A percentile compares a stretch with the other conserved stretches of the same genome.
Evolutionary conservation across 2,888 invertebrate genomes (phyloP).

Genomic region (Heteropelma amictum): DNA sequence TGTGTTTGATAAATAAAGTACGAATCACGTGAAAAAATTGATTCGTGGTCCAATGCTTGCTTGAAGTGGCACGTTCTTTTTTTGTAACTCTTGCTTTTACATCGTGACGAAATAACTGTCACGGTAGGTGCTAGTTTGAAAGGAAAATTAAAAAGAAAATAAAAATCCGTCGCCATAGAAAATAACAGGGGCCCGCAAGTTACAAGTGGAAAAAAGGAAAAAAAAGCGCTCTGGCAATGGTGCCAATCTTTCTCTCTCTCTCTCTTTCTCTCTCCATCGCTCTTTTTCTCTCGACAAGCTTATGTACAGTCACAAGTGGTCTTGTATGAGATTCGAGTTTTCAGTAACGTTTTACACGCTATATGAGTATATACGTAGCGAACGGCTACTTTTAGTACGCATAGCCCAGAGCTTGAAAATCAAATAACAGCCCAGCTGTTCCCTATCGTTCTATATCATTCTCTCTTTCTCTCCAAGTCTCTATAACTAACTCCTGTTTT

Average conservation of each 20-base stretch:
- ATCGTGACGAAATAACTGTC: too few relatives aligned
- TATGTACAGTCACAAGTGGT: constrained; percentile 24
- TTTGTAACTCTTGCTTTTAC: too few relatives aligned
- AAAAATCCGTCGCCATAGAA: too few relatives aligned
- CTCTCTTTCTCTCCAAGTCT: neutral
- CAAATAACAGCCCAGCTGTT: constrained; percentile 33
- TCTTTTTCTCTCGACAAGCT: neutral
- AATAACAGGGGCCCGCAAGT: neutral
- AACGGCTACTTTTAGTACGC: constrained; percentile 47
- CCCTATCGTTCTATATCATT: too few relatives aligned
- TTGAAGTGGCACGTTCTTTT: too few relatives aligned
- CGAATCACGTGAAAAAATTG: too few relatives aligned
- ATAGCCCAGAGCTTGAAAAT: constrained; percentile 31
- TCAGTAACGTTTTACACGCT: constrained; percentile 9
- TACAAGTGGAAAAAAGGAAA: neutral
- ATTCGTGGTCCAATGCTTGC: too few relatives aligned
- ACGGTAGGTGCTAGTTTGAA: too few relatives aligned
- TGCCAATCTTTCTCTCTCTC: constrained; percentile 5
- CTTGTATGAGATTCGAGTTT: constrained; percentile 23
- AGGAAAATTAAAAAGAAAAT: too few relatives aligned
- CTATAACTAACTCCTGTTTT: constrained; percentile 28
- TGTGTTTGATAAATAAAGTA: too few relatives aligned
- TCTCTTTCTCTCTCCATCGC: neutral
- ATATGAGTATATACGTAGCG: constrained; percentile 15
- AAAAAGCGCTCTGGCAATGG: constrained; percentile 7